Evolutionary conservation across 2,113 vertebrate genomes (phyloP).

Genomic region (Leucoraja erinaceus): DNA sequence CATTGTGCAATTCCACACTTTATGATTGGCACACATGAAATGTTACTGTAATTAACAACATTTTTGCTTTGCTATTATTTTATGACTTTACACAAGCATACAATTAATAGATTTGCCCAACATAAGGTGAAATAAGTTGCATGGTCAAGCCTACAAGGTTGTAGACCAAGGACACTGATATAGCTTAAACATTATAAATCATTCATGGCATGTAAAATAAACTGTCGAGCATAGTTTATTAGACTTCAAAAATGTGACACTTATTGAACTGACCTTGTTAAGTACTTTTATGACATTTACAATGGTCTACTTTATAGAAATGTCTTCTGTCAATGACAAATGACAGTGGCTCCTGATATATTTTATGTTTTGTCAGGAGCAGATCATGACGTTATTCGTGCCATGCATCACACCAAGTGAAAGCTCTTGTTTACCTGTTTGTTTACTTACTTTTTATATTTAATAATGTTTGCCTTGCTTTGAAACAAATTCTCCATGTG

Average conservation of each 20-base stretch:
- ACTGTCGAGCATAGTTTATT: neutral
- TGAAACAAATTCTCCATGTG: neutral
- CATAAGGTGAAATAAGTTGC: neutral
- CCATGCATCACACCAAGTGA: neutral
- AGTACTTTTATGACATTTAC: neutral
- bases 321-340: neutral
- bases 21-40: no score
- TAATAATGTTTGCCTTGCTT: neutral
- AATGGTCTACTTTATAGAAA: neutral
- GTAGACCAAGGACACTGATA: neutral
- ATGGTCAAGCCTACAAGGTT: neutral
- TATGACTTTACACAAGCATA: no score
- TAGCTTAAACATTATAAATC: neutral
- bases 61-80: no score
- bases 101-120: neutral
- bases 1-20: neutral
- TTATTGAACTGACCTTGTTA: neutral
- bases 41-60: no score
- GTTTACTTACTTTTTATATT: neutral
- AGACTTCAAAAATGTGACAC: no score
- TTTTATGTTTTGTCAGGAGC: neutral
- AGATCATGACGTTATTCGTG: neutral
- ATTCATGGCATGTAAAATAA: neutral
- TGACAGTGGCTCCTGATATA: neutral
- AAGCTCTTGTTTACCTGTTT: neutral